These are phyloP conservation scores for Furcula furcula DNA, from an alignment of 2,888 invertebrate species.

Conservation along the genomic window DNA sequence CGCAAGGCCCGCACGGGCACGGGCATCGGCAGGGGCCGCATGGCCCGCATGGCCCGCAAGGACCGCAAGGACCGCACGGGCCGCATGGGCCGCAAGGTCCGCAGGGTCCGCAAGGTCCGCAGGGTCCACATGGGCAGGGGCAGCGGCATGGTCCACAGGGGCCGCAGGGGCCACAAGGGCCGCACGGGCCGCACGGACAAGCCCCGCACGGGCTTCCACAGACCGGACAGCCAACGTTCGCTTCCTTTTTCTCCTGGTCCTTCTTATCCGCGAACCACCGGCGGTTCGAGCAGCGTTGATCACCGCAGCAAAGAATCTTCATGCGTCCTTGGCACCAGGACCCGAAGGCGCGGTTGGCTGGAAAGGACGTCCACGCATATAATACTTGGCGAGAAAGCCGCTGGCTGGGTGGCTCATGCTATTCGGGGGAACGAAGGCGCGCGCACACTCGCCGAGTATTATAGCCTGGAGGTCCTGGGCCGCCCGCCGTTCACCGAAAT, in stretches of 20 bases:
- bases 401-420: conserved; percentile 55
- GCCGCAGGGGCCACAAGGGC: conserved; percentile 21
- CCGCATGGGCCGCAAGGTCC: conserved; percentile 35
- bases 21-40: conserved; percentile 24
- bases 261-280: conserved; percentile 45
- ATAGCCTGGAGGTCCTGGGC: conserved; percentile 62
- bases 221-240: conserved; percentile 25
- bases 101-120: conserved; percentile 20
- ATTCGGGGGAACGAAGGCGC: conserved; percentile 63
- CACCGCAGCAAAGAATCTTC: conserved; percentile 44
- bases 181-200: conserved; percentile 26
- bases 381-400: conserved; percentile 59
- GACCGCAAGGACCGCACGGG: conserved; percentile 38
- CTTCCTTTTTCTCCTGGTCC: conserved; percentile 35
- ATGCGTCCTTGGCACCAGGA: conserved; percentile 27
- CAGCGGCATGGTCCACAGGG: conserved; percentile 34
- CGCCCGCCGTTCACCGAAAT: conserved; percentile 71
- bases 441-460: conserved; percentile 63
- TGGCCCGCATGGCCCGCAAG: conserved; percentile 32
- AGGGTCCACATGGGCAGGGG: conserved; percentile 30
- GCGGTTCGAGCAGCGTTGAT: conserved; percentile 36
- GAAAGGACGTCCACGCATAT: conserved; percentile 68
- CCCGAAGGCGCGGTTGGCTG: conserved; percentile 44
- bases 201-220: conserved; percentile 39
- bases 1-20: conserved; percentile 34